Evolutionary conservation across 1,140 invertebrate species (phyloP).

Genomic region (Drosophila varians): DNA sequence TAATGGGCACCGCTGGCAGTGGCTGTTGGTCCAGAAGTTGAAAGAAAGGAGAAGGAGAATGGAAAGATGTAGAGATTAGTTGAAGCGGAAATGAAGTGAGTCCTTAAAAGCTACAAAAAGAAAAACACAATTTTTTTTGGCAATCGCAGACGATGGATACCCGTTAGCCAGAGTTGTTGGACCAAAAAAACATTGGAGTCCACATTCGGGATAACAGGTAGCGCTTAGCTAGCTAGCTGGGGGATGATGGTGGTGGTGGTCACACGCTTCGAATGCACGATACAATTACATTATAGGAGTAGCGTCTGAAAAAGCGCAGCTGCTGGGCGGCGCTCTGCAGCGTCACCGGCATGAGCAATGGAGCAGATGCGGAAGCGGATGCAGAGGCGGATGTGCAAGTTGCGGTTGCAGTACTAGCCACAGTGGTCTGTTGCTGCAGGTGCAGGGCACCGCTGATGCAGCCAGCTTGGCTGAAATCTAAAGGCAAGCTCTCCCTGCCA

Average conservation of each 20-base stretch:
- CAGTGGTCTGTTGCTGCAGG: neutral
- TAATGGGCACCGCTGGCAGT: conserved; percentile 76
- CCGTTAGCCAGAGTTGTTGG: neutral
- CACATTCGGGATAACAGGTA: neutral
- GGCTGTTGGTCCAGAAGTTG: conserved; percentile 44
- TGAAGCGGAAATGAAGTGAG: too few species aligned
- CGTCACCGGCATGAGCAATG: conserved; percentile 73
- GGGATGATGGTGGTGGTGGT: conserved; percentile 3
- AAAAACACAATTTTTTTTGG: neutral
- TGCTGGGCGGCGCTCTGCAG: conserved; percentile 76
- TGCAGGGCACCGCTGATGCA: conserved; percentile 25
- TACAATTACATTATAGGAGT: conserved; percentile 84
- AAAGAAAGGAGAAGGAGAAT: conserved; percentile 8
- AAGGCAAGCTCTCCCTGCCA: conserved; percentile 33
- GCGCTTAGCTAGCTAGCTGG: neutral
- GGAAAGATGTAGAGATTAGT: neutral
- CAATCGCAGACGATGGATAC: neutral
- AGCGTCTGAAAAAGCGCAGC: conserved; percentile 83
- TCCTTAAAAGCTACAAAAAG: neutral
- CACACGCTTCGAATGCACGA: conserved; percentile 78
- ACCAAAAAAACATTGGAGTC: too few species aligned
- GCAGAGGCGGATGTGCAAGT: conserved; percentile 11
- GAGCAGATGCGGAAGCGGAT: conserved; percentile 34
- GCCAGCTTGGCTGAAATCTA: conserved; percentile 31
- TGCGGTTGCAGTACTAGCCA: neutral